Evolutionary conservation across 2,888 invertebrate species (phyloP).

Genomic region (Ceraclea dissimilis): DNA sequence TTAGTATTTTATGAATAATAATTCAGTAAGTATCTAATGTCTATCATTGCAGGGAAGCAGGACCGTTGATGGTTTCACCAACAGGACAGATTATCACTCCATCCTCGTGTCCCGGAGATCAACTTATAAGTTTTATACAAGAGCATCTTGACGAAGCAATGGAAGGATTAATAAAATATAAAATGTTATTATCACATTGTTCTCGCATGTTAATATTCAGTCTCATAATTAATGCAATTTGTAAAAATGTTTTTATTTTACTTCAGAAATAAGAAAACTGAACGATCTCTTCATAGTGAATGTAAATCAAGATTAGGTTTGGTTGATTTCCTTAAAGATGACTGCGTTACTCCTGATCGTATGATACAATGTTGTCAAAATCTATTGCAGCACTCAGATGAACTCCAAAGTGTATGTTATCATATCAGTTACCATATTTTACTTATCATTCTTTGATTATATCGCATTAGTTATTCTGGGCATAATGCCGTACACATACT

Average conservation of each 20-base stretch:
- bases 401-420: conserved; percentile 17
- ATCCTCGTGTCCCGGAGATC: conserved; percentile 80
- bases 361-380: conserved; percentile 82
- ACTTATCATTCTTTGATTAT: conserved; percentile 75
- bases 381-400: conserved; percentile 41
- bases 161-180: conserved; percentile 62
- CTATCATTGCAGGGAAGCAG: conserved; percentile 64
- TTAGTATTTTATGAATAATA: background rate
- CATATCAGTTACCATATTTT: conserved; percentile 83
- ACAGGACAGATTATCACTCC: conserved; percentile 92
- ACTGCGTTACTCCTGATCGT: conserved; percentile 79
- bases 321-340: conserved; percentile 75
- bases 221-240: background rate
- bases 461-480: background rate
- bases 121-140: conserved; percentile 76
- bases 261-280: conserved; percentile 70
- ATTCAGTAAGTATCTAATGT: conserved; percentile 11
- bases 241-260: background rate
- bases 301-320: conserved; percentile 62
- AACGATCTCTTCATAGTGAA: conserved; percentile 61
- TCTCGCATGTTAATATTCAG: background rate
- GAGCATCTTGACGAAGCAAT: conserved; percentile 70
- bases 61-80: conserved; percentile 87
- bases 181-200: conserved; percentile 48
- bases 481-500: background rate